Conservation (phyloP, 2,797 vertebrate genomes). For the Acipenser ruthenus region DNA sequence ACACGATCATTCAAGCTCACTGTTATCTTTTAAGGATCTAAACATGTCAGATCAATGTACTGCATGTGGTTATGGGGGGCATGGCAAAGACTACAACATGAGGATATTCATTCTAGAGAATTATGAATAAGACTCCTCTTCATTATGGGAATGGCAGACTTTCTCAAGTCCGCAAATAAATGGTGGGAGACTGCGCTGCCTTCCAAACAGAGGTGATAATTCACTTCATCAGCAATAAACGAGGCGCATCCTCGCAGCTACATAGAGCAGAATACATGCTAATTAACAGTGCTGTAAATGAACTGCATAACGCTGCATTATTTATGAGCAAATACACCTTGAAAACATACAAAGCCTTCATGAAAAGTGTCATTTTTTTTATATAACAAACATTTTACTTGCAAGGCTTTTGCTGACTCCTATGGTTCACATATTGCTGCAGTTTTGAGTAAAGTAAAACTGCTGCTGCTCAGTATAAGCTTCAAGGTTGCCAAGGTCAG, state of each 20-base stretch:
- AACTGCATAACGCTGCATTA: background rate
- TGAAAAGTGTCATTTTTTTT: too few relatives aligned
- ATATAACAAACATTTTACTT: too few relatives aligned
- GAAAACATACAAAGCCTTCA: background rate
- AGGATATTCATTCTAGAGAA: background rate
- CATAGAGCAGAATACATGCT: background rate
- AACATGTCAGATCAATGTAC: too few relatives aligned
- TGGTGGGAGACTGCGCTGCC: background rate
- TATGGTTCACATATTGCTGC: too few relatives aligned
- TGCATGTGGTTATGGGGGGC: too few relatives aligned
- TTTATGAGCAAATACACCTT: background rate
- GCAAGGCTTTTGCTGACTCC: too few relatives aligned
- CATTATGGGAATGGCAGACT: background rate
- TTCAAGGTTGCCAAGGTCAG: too few relatives aligned
- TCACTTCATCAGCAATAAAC: constrained; percentile 1
- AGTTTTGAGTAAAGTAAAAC: too few relatives aligned
- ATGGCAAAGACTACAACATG: too few relatives aligned
- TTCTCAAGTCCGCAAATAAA: constrained; percentile 4
- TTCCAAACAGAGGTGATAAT: constrained; percentile 11
- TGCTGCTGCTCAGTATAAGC: too few relatives aligned
- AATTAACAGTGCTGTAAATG: background rate
- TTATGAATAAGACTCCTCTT: background rate
- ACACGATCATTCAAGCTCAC: too few relatives aligned
- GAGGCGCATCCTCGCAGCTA: background rate
- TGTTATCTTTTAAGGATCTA: too few relatives aligned